phyloP scores from a whole-genome alignment of 2,888 invertebrate genomes.

The Bombylius major region DNA sequence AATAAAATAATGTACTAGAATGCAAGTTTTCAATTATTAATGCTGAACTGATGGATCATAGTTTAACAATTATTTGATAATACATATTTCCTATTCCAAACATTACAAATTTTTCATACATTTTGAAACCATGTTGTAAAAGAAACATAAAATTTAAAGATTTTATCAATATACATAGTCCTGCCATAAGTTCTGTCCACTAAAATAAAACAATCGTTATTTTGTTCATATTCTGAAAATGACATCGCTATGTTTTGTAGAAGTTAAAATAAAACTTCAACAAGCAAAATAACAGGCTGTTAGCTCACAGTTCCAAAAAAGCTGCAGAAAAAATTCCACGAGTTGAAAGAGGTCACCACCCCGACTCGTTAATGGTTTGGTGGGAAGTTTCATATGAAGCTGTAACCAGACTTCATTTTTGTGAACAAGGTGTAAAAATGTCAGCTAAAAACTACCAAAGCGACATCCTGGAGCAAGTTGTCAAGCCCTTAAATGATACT shows the following conservation, averaged over 20 bases:
- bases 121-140: too few species aligned
- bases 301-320: constrained; percentile 6
- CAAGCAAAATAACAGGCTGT: constrained; percentile 14
- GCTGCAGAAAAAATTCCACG: neutral
- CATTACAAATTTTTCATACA: too few species aligned
- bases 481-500: too few species aligned
- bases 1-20: too few species aligned
- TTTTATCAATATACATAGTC: neutral
- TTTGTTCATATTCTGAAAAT: too few species aligned
- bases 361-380: constrained; percentile 16
- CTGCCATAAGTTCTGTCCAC: neutral
- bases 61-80: too few species aligned
- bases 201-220: neutral
- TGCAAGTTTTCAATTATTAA: too few species aligned
- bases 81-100: too few species aligned
- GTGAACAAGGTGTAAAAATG: constrained; percentile 15
- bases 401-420: constrained; percentile 16
- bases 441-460: constrained; percentile 13
- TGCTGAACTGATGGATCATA: too few species aligned
- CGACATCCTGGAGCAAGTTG: constrained; percentile 1
- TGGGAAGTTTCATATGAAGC: constrained; percentile 14
- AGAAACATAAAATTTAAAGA: too few species aligned
- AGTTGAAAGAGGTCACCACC: neutral
- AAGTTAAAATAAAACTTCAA: constrained; percentile 15
- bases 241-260: too few species aligned